These are phyloP conservation scores for Palythoa caribaeorum DNA, from an alignment of 92 coral and sea anemone species.

Conservation along the genomic window DNA sequence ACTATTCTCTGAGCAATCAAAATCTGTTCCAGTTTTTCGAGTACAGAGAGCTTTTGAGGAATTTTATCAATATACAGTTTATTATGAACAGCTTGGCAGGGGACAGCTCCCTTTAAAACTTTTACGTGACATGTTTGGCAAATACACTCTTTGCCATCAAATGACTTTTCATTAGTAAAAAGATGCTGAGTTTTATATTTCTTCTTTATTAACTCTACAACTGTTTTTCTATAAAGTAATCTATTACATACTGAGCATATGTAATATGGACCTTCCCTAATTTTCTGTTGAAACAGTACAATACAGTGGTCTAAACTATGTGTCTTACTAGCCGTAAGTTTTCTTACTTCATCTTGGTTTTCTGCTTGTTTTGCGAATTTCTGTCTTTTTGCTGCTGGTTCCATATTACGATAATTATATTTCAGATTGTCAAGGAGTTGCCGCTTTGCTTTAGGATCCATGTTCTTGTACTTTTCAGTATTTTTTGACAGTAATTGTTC, in stretches of 20 bases:
- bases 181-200: constrained; percentile 49
- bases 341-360: background rate
- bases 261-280: constrained; percentile 76
- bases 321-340: background rate
- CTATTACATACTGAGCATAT: constrained; percentile 65
- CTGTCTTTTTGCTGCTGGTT: constrained; percentile 11
- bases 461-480: no score
- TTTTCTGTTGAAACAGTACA: constrained; percentile 51
- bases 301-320: constrained; percentile 53
- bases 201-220: constrained; percentile 34
- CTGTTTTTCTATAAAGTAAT: constrained; percentile 49
- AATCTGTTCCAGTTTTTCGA: constrained; percentile 63
- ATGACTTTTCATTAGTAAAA: constrained; percentile 66
- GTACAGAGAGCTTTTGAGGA: constrained; percentile 58
- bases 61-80: constrained; percentile 68
- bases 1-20: background rate
- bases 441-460: no score
- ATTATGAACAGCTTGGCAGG: constrained; percentile 78
- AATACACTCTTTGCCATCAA: constrained; percentile 65
- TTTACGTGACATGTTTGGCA: constrained; percentile 52
- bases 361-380: background rate
- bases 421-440: no score
- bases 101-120: constrained; percentile 59
- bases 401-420: background rate
- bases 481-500: no score